Evolutionary conservation across 2,113 vertebrate species (phyloP), one percentile per base, ranked within the genome.

Genomic region (Leiothrix lutea): DNA sequence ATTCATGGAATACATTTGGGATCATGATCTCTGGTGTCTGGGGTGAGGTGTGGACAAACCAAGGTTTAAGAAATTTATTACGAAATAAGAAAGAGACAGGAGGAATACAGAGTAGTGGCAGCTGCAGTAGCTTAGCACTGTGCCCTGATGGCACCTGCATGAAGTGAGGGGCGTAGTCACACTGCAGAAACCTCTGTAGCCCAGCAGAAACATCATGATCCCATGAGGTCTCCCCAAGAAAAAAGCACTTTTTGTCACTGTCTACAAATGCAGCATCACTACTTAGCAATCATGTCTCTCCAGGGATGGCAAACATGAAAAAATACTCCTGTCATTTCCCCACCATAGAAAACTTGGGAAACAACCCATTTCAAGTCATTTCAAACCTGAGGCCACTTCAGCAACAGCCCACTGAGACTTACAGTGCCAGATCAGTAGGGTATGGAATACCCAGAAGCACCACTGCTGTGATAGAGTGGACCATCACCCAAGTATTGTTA

Each of bases 161-260:
- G n/a, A 81, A 64, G 16, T n/a, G 24, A 80, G 28, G 23, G 51
- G 9, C 6, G 4, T 9, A 48, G 69, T 20, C 1, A 0, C n/a
- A n/a, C 44, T 64, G 53, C 40, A 84, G 53, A 60, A 72, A 24
- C 48, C 36, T 67, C 65, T 66, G 66, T 21, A 65, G 40, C 13
- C 28, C 38, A 54, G 25, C 16, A 88, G 47, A 88, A 93, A 26
- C 17, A 23, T 19, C 22, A 65, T 16, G 31, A 85, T 61, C 35
- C 71, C 42, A 22, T 35, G 54, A 80, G 38, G 54, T 70, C 9
- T 77, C 22, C 90, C 36, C 50, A 58, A 86, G 66, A 84, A 83
- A 71, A 57, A 56, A 78, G 7, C 17, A 21, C 19, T 51, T 80
- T 78, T 78, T n/a, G 44, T 51, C 64, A 67, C 47, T 44, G 10